Conservation (phyloP, 1,140 invertebrate genomes). For the Brachionus rotundiformis region DNA sequence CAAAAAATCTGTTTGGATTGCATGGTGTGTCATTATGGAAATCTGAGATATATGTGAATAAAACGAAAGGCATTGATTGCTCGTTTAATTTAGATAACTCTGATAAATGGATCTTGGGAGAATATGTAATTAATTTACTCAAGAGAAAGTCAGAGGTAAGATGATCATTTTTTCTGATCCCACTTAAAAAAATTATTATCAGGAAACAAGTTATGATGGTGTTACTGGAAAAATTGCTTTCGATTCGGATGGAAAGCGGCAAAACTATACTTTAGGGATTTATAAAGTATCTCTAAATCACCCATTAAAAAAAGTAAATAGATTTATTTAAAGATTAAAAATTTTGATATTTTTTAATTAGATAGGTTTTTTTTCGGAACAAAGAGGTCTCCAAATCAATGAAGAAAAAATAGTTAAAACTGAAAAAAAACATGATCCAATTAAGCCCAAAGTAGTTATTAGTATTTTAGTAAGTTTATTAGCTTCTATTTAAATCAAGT, state of each 20-base stretch:
- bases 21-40: background rate
- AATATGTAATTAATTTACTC: background rate
- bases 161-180: background rate
- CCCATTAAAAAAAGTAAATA: conserved; percentile 8
- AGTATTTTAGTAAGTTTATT: conserved; percentile 21
- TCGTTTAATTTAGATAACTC: background rate
- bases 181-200: background rate
- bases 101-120: conserved; percentile 19
- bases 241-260: background rate
- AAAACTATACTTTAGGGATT: conserved; percentile 25
- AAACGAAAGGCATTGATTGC: conserved; percentile 27
- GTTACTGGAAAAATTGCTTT: conserved; percentile 20
- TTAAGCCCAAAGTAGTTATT: conserved; percentile 37
- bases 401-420: conserved; percentile 13
- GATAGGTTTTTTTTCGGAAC: conserved; percentile 17
- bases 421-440: background rate
- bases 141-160: conserved; percentile 17
- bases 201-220: conserved; percentile 15
- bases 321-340: background rate
- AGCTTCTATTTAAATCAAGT: background rate
- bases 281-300: conserved; percentile 31
- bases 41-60: conserved; percentile 42
- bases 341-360: background rate
- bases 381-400: background rate
- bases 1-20: conserved; percentile 16